Base-by-base conservation (phyloP, 2,113 vertebrate species). In the Enhydra lutris region DNA sequence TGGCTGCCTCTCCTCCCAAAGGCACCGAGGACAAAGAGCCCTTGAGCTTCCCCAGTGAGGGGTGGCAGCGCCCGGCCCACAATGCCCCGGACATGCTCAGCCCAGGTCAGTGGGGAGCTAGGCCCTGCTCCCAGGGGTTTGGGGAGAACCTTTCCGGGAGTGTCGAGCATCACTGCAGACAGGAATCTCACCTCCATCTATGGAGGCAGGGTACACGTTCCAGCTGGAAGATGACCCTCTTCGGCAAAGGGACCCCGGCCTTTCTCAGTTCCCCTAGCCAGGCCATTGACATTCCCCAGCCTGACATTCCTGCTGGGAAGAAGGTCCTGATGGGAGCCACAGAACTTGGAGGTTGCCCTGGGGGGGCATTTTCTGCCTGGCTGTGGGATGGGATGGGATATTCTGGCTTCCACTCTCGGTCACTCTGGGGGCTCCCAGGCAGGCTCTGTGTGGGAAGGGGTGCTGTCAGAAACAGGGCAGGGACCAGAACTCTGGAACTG, bases 21-120 rank as follows among this genome's bases (percentile, higher is more conserved):
- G 99, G 98, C 88, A 31, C 97, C 14, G 61, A 98, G 86, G 97
- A 97, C 1, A 86, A 98, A 69, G 82, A 94, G 95, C 85, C 34
- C 24, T 61, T 57, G 90, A 63, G 88, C 76, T 95, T 98, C 67
- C 94, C 97, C 74, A 97, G 96, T 76, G 98, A 99, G 31, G 98
- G 98, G 47, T 79, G 81, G 93, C 99, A 98, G 17, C 98, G 99
- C 42, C 99, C 99, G 96, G 99, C 97, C 3, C 98, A 99, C 96
- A 99, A 99, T 95, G 98, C 99, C 89, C 99, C 99, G 0, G 99
- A 99, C 96, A 97, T 99, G 45, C 98, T 99, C 96, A 98, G 99
- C 84, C 98, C 99, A 99, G 99, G 99, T 99, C 89, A 98, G 99
- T 98, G 73, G 34, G 21, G 88, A 36, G 45, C 34, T 95, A 83